Evolutionary conservation across 1,140 invertebrate genomes (phyloP).

Genomic region (Bombus polaris): DNA sequence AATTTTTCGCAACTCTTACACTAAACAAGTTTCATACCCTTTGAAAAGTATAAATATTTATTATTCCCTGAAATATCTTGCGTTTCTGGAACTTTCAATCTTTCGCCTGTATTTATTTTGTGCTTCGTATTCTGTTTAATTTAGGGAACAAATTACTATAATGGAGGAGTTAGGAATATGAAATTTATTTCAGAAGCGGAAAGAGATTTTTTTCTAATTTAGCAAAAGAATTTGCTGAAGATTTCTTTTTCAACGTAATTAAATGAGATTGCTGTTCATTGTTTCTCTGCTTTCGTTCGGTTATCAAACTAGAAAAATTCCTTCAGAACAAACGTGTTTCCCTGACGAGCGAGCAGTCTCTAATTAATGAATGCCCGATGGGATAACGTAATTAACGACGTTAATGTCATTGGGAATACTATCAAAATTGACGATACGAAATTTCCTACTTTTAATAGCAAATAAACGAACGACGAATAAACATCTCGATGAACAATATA

Average conservation of each 20-base stretch:
- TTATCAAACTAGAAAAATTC: constrained; percentile 28
- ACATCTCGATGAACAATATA: neutral
- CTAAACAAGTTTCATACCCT: neutral
- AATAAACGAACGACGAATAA: neutral
- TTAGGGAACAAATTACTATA: neutral
- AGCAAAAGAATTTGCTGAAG: too few species aligned
- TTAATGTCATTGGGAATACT: constrained; percentile 35
- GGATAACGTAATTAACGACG: constrained; percentile 59
- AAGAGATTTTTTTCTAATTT: neutral
- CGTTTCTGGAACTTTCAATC: neutral
- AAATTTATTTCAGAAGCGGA: neutral
- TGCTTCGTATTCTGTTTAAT: neutral
- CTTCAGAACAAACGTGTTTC: constrained; percentile 36
- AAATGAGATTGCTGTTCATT: neutral
- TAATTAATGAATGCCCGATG: constrained; percentile 68
- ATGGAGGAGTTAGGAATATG: neutral
- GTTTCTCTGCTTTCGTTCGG: neutral
- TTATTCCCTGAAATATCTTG: neutral
- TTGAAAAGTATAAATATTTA: neutral
- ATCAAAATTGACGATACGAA: constrained; percentile 21
- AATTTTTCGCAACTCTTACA: neutral
- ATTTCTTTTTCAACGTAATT: neutral
- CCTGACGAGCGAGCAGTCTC: neutral
- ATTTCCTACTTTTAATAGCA: neutral
- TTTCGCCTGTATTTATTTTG: neutral